Conservation (phyloP, 1,140 invertebrate species). For the Radopholus similis region DNA sequence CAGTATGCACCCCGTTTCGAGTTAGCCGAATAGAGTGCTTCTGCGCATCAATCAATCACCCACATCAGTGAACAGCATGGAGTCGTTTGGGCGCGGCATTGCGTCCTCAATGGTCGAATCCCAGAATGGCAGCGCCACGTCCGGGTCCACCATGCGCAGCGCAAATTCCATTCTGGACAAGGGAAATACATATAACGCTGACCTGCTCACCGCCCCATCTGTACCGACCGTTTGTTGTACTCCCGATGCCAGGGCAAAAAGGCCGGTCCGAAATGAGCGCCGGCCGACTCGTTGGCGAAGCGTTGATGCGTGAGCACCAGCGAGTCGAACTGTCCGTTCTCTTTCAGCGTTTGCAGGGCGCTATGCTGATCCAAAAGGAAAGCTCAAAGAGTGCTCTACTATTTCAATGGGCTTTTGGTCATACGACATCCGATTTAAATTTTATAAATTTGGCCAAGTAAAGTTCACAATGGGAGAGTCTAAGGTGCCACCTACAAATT, state of each 20-base stretch:
- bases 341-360: conserved; percentile 60
- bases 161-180: conserved; percentile 42
- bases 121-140: conserved; percentile 38
- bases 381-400: background rate
- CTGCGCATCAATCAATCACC: too few relatives aligned
- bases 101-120: conserved; percentile 7
- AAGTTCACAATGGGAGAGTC: background rate
- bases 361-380: background rate
- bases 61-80: background rate
- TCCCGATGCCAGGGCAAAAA: conserved; percentile 44
- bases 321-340: conserved; percentile 55
- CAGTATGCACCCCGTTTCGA: too few relatives aligned
- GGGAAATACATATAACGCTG: too few relatives aligned
- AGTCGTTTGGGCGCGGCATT: background rate
- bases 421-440: background rate
- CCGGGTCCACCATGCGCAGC: conserved; percentile 35
- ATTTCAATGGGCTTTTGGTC: background rate
- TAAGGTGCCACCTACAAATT: too few relatives aligned
- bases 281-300: conserved; percentile 48
- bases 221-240: conserved; percentile 32
- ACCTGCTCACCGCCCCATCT: too few relatives aligned
- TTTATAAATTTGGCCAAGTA: background rate
- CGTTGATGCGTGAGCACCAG: conserved; percentile 37
- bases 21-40: too few relatives aligned
- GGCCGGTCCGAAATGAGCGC: conserved; percentile 39